Evolutionary conservation across 2,888 invertebrate genomes (phyloP).

Genomic region (Ashinkailepas kermadecensis): DNA sequence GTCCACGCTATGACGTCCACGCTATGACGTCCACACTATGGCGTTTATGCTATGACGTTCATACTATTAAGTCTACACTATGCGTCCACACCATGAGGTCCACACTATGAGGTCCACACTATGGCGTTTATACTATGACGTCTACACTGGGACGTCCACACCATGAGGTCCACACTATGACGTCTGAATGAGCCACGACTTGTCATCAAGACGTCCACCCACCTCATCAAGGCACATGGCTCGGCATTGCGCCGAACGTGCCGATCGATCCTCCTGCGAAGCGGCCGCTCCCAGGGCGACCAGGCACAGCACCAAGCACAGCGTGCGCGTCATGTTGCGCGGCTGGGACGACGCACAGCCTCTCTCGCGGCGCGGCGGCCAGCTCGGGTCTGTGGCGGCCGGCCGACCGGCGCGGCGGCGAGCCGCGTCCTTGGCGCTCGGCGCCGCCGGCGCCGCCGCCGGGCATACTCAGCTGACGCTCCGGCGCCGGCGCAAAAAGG

Average conservation of each 20-base stretch:
- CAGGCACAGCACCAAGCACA: not conserved
- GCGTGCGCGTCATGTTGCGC: not conserved
- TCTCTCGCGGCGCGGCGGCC: not conserved
- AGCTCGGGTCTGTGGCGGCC: not conserved
- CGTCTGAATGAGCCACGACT: not conserved
- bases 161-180: too few relatives aligned
- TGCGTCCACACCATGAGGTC: not conserved
- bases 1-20: not conserved
- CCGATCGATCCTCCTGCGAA: not conserved
- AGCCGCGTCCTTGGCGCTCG: not conserved
- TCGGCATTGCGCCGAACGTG: not conserved
- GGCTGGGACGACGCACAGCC: too few relatives aligned
- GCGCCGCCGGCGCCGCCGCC: not conserved
- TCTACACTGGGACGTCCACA: not conserved
- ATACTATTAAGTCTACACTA: not conserved
- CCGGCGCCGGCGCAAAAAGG: constrained; percentile 4
- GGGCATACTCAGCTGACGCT: not conserved
- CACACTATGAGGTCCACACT: not conserved
- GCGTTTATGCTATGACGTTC: too few relatives aligned
- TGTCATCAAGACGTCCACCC: not conserved
- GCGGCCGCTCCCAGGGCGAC: not conserved
- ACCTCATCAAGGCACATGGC: constrained; percentile 10
- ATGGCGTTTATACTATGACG: not conserved
- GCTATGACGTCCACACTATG: too few relatives aligned
- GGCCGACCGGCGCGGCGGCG: not conserved